A percentile compares a stretch with the other conserved stretches of the same genome.
phyloP scores from a whole-genome alignment of 2,113 vertebrate species.

The Ciconia boyciana region DNA sequence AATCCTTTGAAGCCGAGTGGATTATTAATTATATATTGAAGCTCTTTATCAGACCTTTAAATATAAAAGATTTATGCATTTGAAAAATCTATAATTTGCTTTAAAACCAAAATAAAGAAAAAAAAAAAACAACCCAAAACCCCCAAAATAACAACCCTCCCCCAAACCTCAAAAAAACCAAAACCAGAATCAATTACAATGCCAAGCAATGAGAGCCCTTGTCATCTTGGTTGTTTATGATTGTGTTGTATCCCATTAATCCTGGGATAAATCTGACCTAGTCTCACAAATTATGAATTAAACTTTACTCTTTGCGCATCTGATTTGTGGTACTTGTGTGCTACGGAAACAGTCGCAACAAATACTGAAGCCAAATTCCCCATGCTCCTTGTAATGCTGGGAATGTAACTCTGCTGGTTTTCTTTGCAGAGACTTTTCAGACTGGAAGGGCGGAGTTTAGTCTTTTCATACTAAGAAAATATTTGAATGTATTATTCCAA shows the following conservation, averaged over 20 bases:
- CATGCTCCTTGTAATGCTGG: neutral
- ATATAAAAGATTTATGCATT: neutral
- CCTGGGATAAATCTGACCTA: neutral
- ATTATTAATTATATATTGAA: neutral
- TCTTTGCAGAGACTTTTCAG: neutral
- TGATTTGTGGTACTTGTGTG: neutral
- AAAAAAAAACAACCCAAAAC: neutral
- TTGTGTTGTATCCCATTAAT: neutral
- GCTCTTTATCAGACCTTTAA: neutral
- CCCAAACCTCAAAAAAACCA: neutral
- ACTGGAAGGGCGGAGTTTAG: neutral
- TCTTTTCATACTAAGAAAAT: neutral
- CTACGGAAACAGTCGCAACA: neutral
- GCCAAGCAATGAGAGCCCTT: neutral
- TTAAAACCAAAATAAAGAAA: neutral
- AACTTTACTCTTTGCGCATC: neutral
- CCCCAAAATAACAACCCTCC: neutral
- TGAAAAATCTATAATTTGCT: neutral
- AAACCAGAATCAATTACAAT: neutral
- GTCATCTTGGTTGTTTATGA: neutral
- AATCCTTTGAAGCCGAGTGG: neutral
- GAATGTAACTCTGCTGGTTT: neutral
- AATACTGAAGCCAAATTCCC: neutral
- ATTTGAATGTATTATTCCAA: neutral
- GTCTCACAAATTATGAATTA: neutral